Evolutionary conservation across 2,888 invertebrate species (phyloP), one percentile per base, ranked within the genome.

Genomic region (Bellardia pandia): DNA sequence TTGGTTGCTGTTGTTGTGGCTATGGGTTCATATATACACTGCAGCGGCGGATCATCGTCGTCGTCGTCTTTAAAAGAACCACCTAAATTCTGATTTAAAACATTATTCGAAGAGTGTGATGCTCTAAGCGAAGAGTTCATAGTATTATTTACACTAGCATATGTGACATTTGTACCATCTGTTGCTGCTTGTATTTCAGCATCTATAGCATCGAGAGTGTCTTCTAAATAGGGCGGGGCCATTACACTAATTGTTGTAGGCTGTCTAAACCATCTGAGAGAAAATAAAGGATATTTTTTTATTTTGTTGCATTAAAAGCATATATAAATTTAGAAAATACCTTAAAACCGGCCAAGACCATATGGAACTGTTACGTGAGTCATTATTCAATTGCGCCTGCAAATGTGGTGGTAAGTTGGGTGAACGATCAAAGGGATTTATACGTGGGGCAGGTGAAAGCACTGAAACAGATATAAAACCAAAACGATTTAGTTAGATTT

Each of bases 61-160:
- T 45, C 45, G 81, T 91, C 92, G 81, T 92, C 93, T 88, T 92
- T 92, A 85, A 94, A 93, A 62, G 93, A 93, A 83, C 93, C 94
- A 90, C 93, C 92, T 90, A 93, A 92, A 92, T 94, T 93, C 90
- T 93, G 91, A 91, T 94, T 94, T 69, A 94, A 90, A 88, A 94
- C 92, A 90, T 94, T 94, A 90, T 94, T 94, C 69, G 94, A 93
- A 86, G 92, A 90, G 51, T 91, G 92, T 60, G 90, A 88, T 14
- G 89, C 80, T 75, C 71, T 80, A 30, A 89, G 77, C 16, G 89
- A 77, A 48, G 89, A 80, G 58, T 62, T 88, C 56, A 85, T 66
- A 30, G 80, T 69, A 76, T 53, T 66, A 76, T 40, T 76, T 71
- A 86, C 86, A 85, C 85, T 85, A 53, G 83, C 86, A 60, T 42